A percentile compares a stretch with the other conserved stretches of the same genome.
Conservation (phyloP, 1,140 invertebrate genomes). For the Cotesia vestalis region DNA sequence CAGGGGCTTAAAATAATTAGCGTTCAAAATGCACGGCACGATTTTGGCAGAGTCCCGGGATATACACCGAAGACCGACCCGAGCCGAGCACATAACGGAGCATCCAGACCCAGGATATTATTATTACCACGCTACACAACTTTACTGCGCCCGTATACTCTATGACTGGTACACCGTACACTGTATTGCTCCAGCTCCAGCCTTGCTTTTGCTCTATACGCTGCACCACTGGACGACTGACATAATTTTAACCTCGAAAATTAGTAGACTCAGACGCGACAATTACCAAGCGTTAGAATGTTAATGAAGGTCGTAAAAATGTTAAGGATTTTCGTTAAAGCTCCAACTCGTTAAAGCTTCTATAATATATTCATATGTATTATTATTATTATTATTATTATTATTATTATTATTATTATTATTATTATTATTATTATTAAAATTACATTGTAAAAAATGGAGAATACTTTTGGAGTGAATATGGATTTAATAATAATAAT, state of each 20-base stretch:
- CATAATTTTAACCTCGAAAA: slow-evolving; percentile 33
- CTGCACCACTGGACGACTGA: slow-evolving; percentile 15
- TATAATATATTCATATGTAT: no score
- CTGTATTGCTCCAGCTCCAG: no score
- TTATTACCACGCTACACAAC: background rate
- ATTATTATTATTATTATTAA: no score
- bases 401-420: no score
- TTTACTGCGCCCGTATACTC: no score
- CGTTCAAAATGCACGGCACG: slow-evolving; percentile 35
- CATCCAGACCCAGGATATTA: no score
- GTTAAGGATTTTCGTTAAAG: slow-evolving; percentile 17
- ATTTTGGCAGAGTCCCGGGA: slow-evolving; percentile 19
- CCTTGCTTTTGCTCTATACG: no score
- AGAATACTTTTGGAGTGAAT: no score
- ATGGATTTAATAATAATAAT: no score
- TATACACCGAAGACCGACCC: background rate
- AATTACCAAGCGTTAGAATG: slow-evolving; percentile 28
- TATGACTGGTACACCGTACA: no score
- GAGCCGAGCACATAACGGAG: background rate
- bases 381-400: no score
- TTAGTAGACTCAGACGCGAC: slow-evolving; percentile 29
- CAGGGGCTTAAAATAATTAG: slow-evolving; percentile 36
- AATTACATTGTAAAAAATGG: no score
- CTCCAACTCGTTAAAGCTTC: slow-evolving; percentile 10
- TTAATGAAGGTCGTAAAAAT: slow-evolving; percentile 26